phyloP scores from a whole-genome alignment of 2,888 invertebrate genomes.

The Cephonodes hylas region DNA sequence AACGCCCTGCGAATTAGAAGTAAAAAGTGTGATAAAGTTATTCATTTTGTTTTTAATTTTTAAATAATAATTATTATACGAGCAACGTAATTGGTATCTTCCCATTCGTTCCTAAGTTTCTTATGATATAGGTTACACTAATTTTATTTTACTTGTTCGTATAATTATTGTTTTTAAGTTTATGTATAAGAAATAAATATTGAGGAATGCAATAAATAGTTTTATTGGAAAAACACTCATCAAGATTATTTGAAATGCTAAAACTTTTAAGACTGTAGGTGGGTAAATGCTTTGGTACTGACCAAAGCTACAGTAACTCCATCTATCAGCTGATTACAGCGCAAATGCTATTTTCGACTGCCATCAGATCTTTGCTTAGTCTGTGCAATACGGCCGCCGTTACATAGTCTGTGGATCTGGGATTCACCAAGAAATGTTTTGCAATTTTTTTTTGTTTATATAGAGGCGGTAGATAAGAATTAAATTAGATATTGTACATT shows the following conservation, averaged over 20 bases:
- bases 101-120: constrained; percentile 32
- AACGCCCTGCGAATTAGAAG: background rate
- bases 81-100: constrained; percentile 24
- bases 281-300: no score
- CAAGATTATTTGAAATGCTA: no score
- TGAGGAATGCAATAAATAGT: background rate
- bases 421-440: constrained; percentile 43
- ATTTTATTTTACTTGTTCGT: constrained; percentile 21
- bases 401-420: constrained; percentile 35
- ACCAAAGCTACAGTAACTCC: background rate
- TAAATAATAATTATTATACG: constrained; percentile 28
- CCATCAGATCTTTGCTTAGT: background rate
- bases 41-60: constrained; percentile 26
- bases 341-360: background rate
- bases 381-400: background rate
- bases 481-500: background rate
- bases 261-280: no score
- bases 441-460: constrained; percentile 27
- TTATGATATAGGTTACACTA: constrained; percentile 26
- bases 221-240: no score
- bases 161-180: constrained; percentile 33
- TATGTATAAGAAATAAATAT: constrained; percentile 6
- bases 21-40: constrained; percentile 35
- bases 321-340: background rate
- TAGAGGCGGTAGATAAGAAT: constrained; percentile 18